A percentile compares a stretch with the other conserved stretches of the same genome.
Conservation (phyloP, 2,113 vertebrate genomes). For the Pseudorasbora parva region DNA sequence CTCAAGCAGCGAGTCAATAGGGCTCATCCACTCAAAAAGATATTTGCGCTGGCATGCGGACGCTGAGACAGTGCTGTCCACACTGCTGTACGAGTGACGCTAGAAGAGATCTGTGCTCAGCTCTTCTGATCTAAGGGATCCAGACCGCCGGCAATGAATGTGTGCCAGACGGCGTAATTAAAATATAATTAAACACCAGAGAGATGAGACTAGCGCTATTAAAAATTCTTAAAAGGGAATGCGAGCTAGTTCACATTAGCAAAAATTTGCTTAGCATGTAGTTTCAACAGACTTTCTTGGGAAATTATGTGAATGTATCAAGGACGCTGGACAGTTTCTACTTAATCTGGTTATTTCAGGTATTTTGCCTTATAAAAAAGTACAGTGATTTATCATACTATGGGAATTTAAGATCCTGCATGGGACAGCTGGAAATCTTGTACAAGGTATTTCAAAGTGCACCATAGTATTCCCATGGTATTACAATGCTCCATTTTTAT, state of each 20-base stretch:
- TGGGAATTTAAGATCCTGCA: neutral
- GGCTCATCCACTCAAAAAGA: constrained; percentile 20
- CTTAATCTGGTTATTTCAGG: constrained; percentile 1
- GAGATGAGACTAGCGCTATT: constrained; percentile 31
- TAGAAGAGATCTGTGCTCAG: constrained; percentile 25
- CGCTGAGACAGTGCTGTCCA: constrained; percentile 35
- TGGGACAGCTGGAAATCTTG: too few relatives aligned
- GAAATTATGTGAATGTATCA: constrained; percentile 10
- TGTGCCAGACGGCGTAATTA: constrained; percentile 18
- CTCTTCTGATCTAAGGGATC: constrained; percentile 21
- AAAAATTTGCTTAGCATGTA: constrained; percentile 13
- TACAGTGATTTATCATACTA: neutral
- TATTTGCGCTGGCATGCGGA: constrained; percentile 8
- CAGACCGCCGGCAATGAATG: constrained; percentile 38
- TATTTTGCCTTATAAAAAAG: neutral
- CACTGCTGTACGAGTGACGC: neutral
- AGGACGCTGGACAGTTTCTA: constrained; percentile 3
- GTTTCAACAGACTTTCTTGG: constrained; percentile 33
- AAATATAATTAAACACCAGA: constrained; percentile 46
- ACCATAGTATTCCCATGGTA: neutral
- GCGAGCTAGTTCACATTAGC: constrained; percentile 10
- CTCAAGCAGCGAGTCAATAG: constrained; percentile 42
- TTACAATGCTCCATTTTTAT: neutral
- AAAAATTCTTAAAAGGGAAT: constrained; percentile 25
- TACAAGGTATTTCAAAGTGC: neutral